Evolutionary conservation across 2,113 vertebrate species (phyloP).

Genomic region (Nanorana parkeri): DNA sequence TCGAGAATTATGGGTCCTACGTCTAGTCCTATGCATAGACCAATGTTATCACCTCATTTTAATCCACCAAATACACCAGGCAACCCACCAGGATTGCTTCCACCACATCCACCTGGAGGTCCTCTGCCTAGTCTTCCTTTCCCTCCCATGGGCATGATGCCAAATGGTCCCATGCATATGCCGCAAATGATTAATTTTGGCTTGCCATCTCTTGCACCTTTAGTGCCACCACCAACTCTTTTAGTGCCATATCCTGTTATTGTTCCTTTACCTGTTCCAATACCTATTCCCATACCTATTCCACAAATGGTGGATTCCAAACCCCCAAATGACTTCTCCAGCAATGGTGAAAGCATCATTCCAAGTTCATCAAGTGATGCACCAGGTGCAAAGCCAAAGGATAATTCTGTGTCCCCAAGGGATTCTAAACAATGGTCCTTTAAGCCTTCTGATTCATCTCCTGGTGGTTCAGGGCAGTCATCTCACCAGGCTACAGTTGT

Average conservation of each 20-base stretch:
- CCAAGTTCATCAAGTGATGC: slow-evolving; percentile 80
- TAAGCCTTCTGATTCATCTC: slow-evolving; percentile 78
- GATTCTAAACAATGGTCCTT: slow-evolving; percentile 82
- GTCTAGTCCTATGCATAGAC: slow-evolving; percentile 95
- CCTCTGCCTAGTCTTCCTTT: slow-evolving; percentile 89
- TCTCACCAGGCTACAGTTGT: slow-evolving; percentile 77
- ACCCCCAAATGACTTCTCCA: slow-evolving; percentile 83
- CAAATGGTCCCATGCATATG: slow-evolving; percentile 90
- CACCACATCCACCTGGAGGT: slow-evolving; percentile 84
- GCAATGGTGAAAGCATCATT: slow-evolving; percentile 83
- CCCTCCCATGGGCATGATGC: slow-evolving; percentile 93
- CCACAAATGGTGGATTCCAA: slow-evolving; percentile 86
- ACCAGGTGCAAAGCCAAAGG: slow-evolving; percentile 77
- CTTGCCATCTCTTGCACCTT: slow-evolving; percentile 92
- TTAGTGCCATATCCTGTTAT: slow-evolving; percentile 98
- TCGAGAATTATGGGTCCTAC: slow-evolving; percentile 85
- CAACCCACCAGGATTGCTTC: slow-evolving; percentile 86
- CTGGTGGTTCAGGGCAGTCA: slow-evolving; percentile 82
- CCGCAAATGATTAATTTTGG: slow-evolving; percentile 96
- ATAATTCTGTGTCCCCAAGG: slow-evolving; percentile 78
- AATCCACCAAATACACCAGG: slow-evolving; percentile 86
- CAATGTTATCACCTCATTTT: slow-evolving; percentile 89
- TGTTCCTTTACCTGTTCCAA: slow-evolving; percentile 94
- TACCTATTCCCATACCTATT: slow-evolving; percentile 96
- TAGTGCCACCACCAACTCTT: slow-evolving; percentile 95